Evolutionary conservation across 2,113 vertebrate genomes (phyloP), one percentile per base, ranked within the genome.

Genomic region (Tychaedon coryphoeus): DNA sequence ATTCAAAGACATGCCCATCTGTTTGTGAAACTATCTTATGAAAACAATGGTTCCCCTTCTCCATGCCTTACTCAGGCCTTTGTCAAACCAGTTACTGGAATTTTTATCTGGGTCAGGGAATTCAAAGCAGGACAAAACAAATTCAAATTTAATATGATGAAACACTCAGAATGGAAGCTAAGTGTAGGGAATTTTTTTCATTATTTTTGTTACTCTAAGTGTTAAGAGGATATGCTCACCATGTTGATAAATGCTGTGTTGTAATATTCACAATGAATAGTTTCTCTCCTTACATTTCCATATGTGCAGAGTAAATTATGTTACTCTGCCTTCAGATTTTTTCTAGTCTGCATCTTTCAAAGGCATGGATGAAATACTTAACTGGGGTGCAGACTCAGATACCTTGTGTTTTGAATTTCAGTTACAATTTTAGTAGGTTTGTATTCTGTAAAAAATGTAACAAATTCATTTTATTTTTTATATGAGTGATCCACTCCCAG

Each of bases 51-150:
- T 31, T 88, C 62, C 70, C 8, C 0, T 79, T 81, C 89, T 91
- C 73, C 58, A 33, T 71, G 73, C 34, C 34, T 71, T 53, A 56
- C 47, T 92, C 56, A 89, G 36, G 43, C 61, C 25, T 89, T 89
- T 92, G 73, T 61, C 73, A 95, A 95, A 79, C 28, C 45, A 72
- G 57, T 93, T 86, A 91, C 84, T 69, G 70, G 54, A 87, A 89
- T 75, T 91, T 88, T 87, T 72, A 33, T 96, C 84, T 87, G 36
- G 28, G 38, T 57, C 64, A 92, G 92, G 31, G 36, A 95, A 89
- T 93, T 95, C 50, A 78, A 92, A 89, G 26, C 28, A 74, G 10
- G 6, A 34, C n/a, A 89, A 28, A 87, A 75, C 34, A 89, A 87
- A 61, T 75, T 74, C 31, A 87, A 64, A 60, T 65, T 85, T n/a